Evolutionary conservation across 2,888 invertebrate genomes (phyloP), one percentile per base, ranked within the genome.

Genomic region (Artemia sinica): DNA sequence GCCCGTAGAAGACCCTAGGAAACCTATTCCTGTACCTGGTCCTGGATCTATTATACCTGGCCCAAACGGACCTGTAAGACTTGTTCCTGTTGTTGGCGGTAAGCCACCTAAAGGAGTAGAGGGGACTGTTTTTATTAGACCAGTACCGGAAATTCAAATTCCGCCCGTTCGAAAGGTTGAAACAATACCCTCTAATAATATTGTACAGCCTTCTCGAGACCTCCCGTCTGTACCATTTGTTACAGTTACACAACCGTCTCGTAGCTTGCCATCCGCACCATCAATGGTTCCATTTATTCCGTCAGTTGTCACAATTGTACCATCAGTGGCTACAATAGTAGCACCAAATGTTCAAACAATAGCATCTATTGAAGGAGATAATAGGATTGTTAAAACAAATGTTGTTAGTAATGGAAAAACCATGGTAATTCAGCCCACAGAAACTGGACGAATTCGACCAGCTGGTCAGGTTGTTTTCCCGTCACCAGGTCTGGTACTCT

Each of bases 351-450:
- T 72, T 18, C 75, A 75, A 58, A 76, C 75, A 4, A 75, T 75
- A 66, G 75, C 74, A 4, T 74, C 74, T 58, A 74, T 76, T 49
- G 75, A 75, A 69, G 74, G 75, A 66, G 73, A 74, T 51, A 75
- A 76, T 68, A 73, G 74, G 69, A 75, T 76, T 52, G 72, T 75
- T 2, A 73, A 72, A 3, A 75, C 76, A 11, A 75, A 75, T 66
- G 73, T 75, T 5, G 73, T 76, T 66, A 69, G 63, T 18, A 66
- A 66, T 8, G 72, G 68, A 14, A 68, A 70, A 67, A 68, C 69
- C 6, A 66, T 71, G 49, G 68, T 70, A 2, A 58, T 71, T 18
- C 14, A 52, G 41, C 72, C 72, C 18, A 71, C 71, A 18, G 68
- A 69, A 18, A 66, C 70, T 10, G 50, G 50, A 8, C 63, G 69